Base-by-base conservation (phyloP, 2,113 vertebrate genomes). In the Porphyrio hochstetteri region DNA sequence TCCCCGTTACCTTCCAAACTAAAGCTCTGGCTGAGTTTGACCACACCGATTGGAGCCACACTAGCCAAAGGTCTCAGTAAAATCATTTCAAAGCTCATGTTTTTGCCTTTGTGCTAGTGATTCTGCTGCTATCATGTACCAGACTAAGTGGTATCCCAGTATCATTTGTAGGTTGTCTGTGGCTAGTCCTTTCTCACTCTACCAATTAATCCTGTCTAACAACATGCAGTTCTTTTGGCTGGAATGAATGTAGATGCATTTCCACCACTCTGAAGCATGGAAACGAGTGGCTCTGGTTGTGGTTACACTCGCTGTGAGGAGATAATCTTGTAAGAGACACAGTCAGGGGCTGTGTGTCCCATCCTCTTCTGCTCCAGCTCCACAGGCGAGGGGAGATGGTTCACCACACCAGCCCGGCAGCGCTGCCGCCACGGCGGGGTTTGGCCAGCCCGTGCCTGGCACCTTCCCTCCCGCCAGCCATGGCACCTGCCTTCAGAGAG, bases 91-190 rank as follows among this genome's bases (percentile, higher is more conserved):
- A 86, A 95, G 93, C 96, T 95, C 92, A 35, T 95, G 72, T 94
- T 90, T 90, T 38, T 92, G 91, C 96, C 93, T 96, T 46, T 68
- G 97, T 97, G 95, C 96, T 96, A 76, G 96, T 96, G 95, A 94
- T 92, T 90, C 96, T 92, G 94, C 88, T 96, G 95, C 91, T 94
- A 17, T 60, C 88, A 65, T 42, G 12, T 82, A 33, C 95, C 92
- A 86, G 93, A 11, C 4, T 6, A 57, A 72, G 83, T 90, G 92
- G 65, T 71, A 61, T 7, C 11, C 95, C 64, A 86, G 88, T 88
- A 21, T 53, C 92, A 78, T 91, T 55, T 5, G 87, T 93, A 94
- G 90, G 74, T 91, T 94, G 86, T 92, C 82, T 61, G 94, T 95
- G 93, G 92, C 79, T 87, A 74, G 78, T 95, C 65, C 48, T 94